These are phyloP conservation scores for Hirundo rustica DNA, from an alignment of 2,797 vertebrate species.

Conservation along the genomic window DNA sequence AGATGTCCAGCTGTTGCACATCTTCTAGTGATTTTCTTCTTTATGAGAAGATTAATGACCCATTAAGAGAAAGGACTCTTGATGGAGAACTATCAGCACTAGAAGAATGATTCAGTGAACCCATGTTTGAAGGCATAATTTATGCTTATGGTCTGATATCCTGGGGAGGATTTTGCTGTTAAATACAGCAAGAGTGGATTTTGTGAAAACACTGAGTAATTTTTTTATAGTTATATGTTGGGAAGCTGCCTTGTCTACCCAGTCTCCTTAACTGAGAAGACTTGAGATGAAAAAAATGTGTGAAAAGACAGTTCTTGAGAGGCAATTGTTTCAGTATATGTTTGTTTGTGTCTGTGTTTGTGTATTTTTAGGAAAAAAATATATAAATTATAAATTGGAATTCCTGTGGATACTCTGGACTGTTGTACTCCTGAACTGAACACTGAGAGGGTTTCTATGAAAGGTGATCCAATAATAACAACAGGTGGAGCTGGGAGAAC, in stretches of 20 bases:
- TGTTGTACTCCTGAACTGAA: not conserved
- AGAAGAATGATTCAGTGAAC: not conserved
- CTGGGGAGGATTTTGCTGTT: not conserved
- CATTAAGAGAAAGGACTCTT: not conserved
- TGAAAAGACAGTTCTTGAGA: not conserved
- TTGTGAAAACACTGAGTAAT: not conserved
- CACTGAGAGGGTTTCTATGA: not conserved
- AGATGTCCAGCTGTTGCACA: rapidly evolving
- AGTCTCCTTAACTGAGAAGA: not conserved
- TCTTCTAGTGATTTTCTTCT: not conserved
- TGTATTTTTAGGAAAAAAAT: not conserved
- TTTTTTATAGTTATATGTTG: not conserved
- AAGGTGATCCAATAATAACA: not conserved
- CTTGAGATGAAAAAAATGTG: not conserved
- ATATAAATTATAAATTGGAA: not conserved
- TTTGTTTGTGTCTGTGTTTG: not conserved
- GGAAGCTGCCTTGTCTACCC: not conserved
- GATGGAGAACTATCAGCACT: rapidly evolving
- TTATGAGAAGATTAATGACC: not conserved
- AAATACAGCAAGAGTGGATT: not conserved
- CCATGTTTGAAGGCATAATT: not conserved
- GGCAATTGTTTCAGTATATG: not conserved
- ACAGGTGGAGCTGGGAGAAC: not conserved
- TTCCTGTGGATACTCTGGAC: not conserved
- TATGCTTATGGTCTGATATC: not conserved